Conservation (phyloP, 53 echinoderm and acorn worm genomes). For the Paracentrotus lividus region DNA sequence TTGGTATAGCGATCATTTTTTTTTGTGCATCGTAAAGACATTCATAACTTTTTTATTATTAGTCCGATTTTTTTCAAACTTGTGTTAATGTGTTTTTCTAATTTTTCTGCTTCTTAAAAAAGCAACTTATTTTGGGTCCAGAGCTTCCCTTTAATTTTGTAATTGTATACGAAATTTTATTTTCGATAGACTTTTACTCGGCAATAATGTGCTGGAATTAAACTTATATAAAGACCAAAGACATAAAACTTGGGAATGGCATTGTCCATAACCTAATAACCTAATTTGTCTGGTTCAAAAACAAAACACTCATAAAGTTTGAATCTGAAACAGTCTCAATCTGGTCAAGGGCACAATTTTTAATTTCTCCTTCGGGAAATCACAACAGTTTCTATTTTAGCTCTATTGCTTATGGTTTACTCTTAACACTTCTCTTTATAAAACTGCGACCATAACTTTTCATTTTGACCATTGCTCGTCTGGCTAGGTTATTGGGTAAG, state of each 20-base stretch:
- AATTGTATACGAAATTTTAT: too few species aligned
- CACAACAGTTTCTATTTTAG: not conserved
- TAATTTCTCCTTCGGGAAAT: conserved; percentile 23
- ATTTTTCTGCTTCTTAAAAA: too few species aligned
- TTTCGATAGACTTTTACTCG: too few species aligned
- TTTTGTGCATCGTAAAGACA: too few species aligned
- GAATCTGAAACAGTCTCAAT: not conserved
- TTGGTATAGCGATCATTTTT: too few species aligned
- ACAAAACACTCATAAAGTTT: not conserved
- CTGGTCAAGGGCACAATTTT: conserved; percentile 52
- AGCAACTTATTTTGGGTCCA: too few species aligned
- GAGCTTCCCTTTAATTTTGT: too few species aligned
- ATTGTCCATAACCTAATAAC: conserved; percentile 37
- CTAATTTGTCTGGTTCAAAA: conserved; percentile 8
- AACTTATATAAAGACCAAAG: too few species aligned
- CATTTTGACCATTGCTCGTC: conserved; percentile 23
- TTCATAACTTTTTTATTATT: too few species aligned
- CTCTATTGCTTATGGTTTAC: not conserved
- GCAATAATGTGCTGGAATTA: too few species aligned
- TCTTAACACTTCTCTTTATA: not conserved
- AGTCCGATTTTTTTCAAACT: too few species aligned
- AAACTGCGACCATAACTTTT: not conserved
- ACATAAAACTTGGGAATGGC: not conserved
- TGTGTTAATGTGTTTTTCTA: too few species aligned
- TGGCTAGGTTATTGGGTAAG: not conserved